phyloP scores from a whole-genome alignment of 1,140 invertebrate genomes.

The Apolygus lucorum region DNA sequence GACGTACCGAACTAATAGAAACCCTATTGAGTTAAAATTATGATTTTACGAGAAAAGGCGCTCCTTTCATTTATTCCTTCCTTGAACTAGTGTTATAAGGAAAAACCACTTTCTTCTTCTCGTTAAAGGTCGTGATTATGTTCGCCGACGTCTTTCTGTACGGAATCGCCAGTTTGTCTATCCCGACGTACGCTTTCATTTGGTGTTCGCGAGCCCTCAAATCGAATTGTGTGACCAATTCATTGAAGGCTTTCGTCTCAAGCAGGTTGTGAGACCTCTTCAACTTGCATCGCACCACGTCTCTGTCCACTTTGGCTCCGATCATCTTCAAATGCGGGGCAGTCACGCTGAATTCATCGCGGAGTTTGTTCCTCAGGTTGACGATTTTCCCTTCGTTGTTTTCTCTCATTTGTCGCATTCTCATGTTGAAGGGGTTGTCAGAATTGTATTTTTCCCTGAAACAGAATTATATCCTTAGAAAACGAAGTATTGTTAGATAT shows the following conservation, averaged over 20 bases:
- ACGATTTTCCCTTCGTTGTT: not conserved
- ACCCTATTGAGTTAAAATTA: too few species aligned
- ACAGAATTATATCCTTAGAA: too few species aligned
- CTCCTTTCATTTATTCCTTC: too few species aligned
- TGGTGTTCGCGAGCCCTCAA: not conserved
- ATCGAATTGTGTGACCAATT: not conserved
- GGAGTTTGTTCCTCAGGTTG: not conserved
- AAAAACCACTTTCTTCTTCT: not conserved
- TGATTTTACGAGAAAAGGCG: too few species aligned
- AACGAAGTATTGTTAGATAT: too few species aligned
- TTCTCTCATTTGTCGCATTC: not conserved
- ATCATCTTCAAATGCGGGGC: not conserved
- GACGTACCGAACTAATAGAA: too few species aligned
- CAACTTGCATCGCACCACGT: not conserved
- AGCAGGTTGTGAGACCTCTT: not conserved
- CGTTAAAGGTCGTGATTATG: not conserved
- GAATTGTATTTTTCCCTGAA: too few species aligned
- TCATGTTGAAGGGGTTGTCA: not conserved
- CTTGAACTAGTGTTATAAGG: too few species aligned
- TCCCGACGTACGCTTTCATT: not conserved
- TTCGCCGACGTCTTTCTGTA: slow-evolving; percentile 1
- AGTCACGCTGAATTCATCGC: not conserved
- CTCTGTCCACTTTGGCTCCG: not conserved
- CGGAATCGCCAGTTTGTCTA: slow-evolving; percentile 5
- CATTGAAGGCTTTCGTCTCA: slow-evolving; percentile 1